Conservation (phyloP, 2,888 invertebrate species). For the Lochmaea capreae region DNA sequence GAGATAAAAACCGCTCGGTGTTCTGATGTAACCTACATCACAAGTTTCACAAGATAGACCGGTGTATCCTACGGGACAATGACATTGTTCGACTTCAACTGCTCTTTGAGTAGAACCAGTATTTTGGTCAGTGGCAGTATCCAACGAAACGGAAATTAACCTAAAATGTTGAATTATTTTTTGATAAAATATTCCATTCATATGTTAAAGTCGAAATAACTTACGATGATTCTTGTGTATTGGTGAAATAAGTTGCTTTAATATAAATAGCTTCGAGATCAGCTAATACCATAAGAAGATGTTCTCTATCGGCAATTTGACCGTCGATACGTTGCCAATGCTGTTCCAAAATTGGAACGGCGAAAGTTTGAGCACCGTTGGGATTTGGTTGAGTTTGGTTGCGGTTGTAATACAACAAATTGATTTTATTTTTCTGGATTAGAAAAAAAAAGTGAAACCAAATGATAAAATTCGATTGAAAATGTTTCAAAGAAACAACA, state of each 20-base stretch:
- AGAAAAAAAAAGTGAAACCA: constrained; percentile 45
- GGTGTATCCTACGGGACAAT: constrained; percentile 84
- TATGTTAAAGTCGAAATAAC: constrained; percentile 52
- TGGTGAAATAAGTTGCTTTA: constrained; percentile 90
- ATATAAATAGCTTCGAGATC: constrained; percentile 88
- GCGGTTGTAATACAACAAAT: constrained; percentile 81
- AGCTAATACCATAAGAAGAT: constrained; percentile 91
- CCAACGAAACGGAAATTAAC: constrained; percentile 78
- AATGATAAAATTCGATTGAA: not conserved
- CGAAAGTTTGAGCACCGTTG: constrained; percentile 77
- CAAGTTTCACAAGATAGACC: constrained; percentile 92
- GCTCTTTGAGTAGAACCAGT: constrained; percentile 74
- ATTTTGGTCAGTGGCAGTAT: constrained; percentile 81
- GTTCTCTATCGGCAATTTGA: constrained; percentile 82
- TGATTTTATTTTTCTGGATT: constrained; percentile 75
- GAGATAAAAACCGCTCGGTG: constrained; percentile 84
- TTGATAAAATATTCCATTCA: too few relatives aligned
- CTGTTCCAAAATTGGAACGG: constrained; percentile 86
- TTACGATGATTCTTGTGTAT: constrained; percentile 78
- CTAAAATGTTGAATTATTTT: constrained; percentile 40
- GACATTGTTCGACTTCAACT: constrained; percentile 83
- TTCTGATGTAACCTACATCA: constrained; percentile 84
- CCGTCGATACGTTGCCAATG: constrained; percentile 91
- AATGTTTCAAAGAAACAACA: not conserved
- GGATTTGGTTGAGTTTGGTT: constrained; percentile 71